Evolutionary conservation across 2,888 invertebrate genomes (phyloP).

Genomic region (Gerris lacustris): DNA sequence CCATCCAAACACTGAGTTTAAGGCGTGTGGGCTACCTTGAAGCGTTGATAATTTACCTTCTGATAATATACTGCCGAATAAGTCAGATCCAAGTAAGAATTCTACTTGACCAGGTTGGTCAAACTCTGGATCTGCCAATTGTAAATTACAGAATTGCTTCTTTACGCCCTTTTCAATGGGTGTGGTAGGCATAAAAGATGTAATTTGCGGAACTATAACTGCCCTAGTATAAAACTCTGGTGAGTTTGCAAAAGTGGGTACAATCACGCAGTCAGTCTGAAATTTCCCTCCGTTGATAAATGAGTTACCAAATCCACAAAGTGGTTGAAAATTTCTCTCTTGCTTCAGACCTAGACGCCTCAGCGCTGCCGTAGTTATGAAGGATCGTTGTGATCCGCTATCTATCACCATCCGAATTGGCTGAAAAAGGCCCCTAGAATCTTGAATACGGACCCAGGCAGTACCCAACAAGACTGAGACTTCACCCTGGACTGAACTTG

Average conservation of each 20-base stretch:
- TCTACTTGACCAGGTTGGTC: constrained; percentile 6
- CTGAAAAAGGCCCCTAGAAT: not conserved
- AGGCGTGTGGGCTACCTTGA: not conserved
- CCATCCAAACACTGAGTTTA: constrained; percentile 11
- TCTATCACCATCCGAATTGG: constrained; percentile 13
- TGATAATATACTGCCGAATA: not conserved
- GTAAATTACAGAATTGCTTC: not conserved
- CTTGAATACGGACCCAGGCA: not conserved
- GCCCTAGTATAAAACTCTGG: constrained; percentile 6
- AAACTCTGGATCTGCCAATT: constrained; percentile 14
- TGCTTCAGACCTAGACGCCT: constrained; percentile 5
- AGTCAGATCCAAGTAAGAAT: constrained; percentile 9
- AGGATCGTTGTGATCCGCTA: constrained; percentile 12
- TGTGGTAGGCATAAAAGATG: not conserved
- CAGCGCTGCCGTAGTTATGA: not conserved
- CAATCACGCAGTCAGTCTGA: not conserved
- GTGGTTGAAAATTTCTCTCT: not conserved
- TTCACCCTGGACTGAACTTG: constrained; percentile 1
- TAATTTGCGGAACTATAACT: constrained; percentile 7
- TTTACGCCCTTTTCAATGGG: not conserved
- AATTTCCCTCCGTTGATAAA: not conserved
- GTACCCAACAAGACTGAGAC: constrained; percentile 10
- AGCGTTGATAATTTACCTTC: not conserved
- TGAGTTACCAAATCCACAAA: constrained; percentile 4
- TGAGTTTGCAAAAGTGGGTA: not conserved